A percentile compares a stretch with the other conserved stretches of the same genome.
phyloP scores from a whole-genome alignment of 1,140 invertebrate genomes.

The Lordiphosa mommai region DNA sequence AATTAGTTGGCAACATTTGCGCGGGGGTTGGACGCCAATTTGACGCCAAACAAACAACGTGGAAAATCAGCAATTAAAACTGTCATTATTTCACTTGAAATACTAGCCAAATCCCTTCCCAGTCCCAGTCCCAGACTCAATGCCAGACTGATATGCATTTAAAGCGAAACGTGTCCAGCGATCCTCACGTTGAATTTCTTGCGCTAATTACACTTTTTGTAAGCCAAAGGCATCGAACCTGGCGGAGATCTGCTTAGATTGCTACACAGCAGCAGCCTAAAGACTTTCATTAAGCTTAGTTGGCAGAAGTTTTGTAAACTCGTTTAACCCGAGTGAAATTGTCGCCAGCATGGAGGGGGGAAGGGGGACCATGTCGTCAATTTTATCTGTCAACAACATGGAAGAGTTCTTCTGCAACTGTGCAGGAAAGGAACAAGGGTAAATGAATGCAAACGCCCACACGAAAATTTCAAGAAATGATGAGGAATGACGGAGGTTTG shows the following conservation, averaged over 20 bases:
- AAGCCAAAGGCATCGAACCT: slow-evolving; percentile 43
- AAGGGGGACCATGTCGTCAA: slow-evolving; percentile 44
- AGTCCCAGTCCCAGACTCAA: slow-evolving; percentile 14
- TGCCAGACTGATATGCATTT: slow-evolving; percentile 67
- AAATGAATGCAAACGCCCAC: slow-evolving; percentile 52
- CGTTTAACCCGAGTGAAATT: slow-evolving; percentile 70
- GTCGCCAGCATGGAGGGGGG: slow-evolving; percentile 35
- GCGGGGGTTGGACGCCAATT: too few relatives aligned
- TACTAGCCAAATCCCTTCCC: slow-evolving; percentile 17
- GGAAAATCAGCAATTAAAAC: slow-evolving; percentile 70
- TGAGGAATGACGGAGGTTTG: background rate
- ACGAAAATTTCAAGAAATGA: slow-evolving; percentile 16
- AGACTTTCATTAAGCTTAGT: slow-evolving; percentile 74
- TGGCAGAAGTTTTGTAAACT: slow-evolving; percentile 58
- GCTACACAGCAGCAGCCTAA: slow-evolving; percentile 37
- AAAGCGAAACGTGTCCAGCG: slow-evolving; percentile 69
- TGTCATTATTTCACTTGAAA: slow-evolving; percentile 74
- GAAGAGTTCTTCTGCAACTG: slow-evolving; percentile 30
- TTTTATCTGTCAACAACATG: slow-evolving; percentile 73
- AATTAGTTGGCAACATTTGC: slow-evolving; percentile 69
- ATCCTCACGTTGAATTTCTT: slow-evolving; percentile 60
- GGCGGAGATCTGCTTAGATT: slow-evolving; percentile 44
- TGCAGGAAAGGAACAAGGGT: slow-evolving; percentile 3
- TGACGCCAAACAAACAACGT: slow-evolving; percentile 28
- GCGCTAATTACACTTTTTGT: slow-evolving; percentile 76